These are phyloP conservation scores for Paraescarpia echinospica DNA, from an alignment of 1,140 invertebrate species.

Conservation along the genomic window DNA sequence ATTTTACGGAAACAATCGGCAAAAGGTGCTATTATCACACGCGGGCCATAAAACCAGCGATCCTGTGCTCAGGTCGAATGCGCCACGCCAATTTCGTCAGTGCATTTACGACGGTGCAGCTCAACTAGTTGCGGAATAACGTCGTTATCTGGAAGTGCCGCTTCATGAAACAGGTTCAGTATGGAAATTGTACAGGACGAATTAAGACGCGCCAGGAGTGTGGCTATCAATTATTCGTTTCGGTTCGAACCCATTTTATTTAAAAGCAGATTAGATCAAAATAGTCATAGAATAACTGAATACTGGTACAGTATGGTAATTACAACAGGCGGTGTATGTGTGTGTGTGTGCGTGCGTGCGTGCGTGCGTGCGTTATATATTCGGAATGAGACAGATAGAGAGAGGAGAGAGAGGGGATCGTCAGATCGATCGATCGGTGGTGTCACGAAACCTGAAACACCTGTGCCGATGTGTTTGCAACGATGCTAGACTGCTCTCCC, in stretches of 20 bases:
- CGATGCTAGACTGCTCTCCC: no score
- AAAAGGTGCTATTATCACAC: not conserved
- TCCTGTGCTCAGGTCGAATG: not conserved
- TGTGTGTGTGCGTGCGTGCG: not conserved
- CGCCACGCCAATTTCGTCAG: not conserved
- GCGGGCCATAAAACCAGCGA: not conserved
- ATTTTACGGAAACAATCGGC: not conserved
- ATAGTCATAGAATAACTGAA: not conserved
- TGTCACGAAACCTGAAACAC: no score
- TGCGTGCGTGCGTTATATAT: not conserved
- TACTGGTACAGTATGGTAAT: no score
- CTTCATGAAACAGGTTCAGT: not conserved
- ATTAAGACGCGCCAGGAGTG: not conserved
- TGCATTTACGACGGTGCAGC: not conserved
- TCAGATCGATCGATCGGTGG: no score
- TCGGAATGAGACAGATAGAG: no score
- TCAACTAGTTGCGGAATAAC: not conserved
- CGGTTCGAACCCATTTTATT: not conserved
- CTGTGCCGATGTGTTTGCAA: no score
- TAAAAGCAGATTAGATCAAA: not conserved
- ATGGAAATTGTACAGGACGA: not conserved
- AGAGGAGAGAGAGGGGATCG: no score
- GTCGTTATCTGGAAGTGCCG: not conserved
- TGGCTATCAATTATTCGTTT: not conserved
- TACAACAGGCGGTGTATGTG: not conserved